phyloP scores from a whole-genome alignment of 2,888 invertebrate species.

The Oxyscelio sp. region DNA sequence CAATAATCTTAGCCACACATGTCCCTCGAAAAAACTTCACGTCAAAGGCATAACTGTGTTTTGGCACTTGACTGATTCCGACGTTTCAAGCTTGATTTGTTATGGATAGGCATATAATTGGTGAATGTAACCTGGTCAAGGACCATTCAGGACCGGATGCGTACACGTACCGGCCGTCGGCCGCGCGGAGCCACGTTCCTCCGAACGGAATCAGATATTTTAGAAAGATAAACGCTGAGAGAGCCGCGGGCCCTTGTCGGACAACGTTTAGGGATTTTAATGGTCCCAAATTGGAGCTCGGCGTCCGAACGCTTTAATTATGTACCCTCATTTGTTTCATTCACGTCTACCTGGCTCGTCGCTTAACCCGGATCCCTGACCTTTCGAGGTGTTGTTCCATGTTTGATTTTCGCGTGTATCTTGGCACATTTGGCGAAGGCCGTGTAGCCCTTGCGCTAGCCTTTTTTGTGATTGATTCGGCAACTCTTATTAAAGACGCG shows the following conservation, averaged over 20 bases:
- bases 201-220: constrained; percentile 81
- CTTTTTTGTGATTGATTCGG: constrained; percentile 71
- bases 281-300: constrained; percentile 84
- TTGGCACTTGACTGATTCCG: constrained; percentile 48
- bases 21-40: constrained; percentile 32
- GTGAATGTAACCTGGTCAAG: constrained; percentile 43
- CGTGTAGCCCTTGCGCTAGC: constrained; percentile 35
- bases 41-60: constrained; percentile 27
- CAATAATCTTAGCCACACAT: constrained; percentile 22
- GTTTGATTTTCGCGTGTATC: constrained; percentile 55
- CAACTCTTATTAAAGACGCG: constrained; percentile 68
- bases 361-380: constrained; percentile 37
- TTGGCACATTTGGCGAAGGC: constrained; percentile 34
- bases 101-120: constrained; percentile 61
- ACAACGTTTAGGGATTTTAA: constrained; percentile 86
- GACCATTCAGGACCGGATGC: constrained; percentile 78
- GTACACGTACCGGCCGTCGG: constrained; percentile 74
- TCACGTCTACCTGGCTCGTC: constrained; percentile 79
- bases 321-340: constrained; percentile 86
- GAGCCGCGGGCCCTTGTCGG: constrained; percentile 78
- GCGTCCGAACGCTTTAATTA: constrained; percentile 85
- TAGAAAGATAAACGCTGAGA: constrained; percentile 80
- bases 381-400: constrained; percentile 49
- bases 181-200: constrained; percentile 69
- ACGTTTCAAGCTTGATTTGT: constrained; percentile 54